phyloP scores from a whole-genome alignment of 2,797 vertebrate genomes.

The Fringilla coelebs region DNA sequence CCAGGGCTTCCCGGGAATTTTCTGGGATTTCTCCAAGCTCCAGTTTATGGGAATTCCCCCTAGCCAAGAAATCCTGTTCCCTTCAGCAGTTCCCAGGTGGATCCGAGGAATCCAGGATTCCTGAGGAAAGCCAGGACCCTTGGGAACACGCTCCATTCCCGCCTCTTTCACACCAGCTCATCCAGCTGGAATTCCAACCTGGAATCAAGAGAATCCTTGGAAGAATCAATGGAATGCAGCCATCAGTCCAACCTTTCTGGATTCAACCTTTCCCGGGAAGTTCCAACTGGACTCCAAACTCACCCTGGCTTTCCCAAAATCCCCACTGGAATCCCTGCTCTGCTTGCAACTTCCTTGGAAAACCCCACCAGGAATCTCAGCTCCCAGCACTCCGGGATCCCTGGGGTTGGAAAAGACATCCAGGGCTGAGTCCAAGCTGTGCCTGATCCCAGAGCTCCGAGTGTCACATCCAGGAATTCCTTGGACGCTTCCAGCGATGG shows the following conservation, averaged over 20 bases:
- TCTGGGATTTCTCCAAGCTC: neutral
- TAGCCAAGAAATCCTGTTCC: neutral
- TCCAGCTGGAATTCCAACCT: neutral
- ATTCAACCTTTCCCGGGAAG: neutral
- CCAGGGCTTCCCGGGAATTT: neutral
- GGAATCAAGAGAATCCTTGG: neutral
- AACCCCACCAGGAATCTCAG: neutral
- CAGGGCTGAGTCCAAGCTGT: neutral
- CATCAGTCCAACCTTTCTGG: neutral
- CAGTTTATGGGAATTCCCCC: neutral
- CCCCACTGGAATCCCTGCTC: rapidly evolving
- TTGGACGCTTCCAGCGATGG: neutral
- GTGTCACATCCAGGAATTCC: neutral
- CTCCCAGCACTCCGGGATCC: rapidly evolving
- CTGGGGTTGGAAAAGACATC: neutral
- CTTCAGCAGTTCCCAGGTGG: neutral
- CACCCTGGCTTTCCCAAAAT: neutral
- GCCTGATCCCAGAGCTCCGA: neutral
- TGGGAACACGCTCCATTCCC: rapidly evolving
- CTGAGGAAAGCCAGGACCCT: neutral
- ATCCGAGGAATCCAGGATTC: rapidly evolving
- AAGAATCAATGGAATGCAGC: neutral
- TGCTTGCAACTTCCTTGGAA: neutral
- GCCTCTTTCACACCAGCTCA: neutral
- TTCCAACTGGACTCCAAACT: neutral